A percentile compares a stretch with the other conserved stretches of the same genome.
Evolutionary conservation across 1,140 invertebrate genomes (phyloP).

Genomic region (Camponotus vicinus): DNA sequence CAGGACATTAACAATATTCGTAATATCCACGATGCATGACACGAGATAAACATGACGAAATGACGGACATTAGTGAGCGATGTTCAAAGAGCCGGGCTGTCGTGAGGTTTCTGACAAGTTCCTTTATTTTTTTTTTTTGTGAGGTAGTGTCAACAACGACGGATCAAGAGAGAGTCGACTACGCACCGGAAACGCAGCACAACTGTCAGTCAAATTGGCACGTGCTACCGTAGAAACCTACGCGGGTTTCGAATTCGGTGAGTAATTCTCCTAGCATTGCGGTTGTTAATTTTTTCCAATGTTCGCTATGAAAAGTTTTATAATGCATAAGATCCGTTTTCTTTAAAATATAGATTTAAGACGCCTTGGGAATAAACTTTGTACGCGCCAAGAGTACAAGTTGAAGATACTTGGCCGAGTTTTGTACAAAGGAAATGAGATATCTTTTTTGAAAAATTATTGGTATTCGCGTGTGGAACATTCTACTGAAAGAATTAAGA

Average conservation of each 20-base stretch:
- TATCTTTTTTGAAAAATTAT: not conserved
- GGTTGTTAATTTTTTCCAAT: not conserved
- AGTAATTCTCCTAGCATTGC: slow-evolving; percentile 24
- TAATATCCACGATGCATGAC: not conserved
- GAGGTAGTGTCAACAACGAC: not conserved
- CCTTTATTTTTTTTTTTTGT: not conserved
- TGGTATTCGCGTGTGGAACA: not conserved
- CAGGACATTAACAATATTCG: slow-evolving; percentile 2
- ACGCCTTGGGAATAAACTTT: not conserved
- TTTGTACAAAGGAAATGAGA: not conserved
- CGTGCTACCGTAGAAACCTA: not conserved
- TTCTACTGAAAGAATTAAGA: not conserved
- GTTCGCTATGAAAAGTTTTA: not conserved
- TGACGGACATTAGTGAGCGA: not conserved
- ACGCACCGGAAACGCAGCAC: not conserved
- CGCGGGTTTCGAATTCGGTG: slow-evolving; percentile 45
- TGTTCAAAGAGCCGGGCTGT: not conserved
- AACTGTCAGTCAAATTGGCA: not conserved
- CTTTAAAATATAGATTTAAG: not conserved
- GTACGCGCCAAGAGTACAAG: not conserved
- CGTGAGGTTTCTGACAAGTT: not conserved
- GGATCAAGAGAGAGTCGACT: not conserved
- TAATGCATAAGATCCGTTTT: not conserved
- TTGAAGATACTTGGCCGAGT: not conserved
- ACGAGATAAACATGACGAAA: not conserved